Percentiles rank a stretch among this genome's conserved stretches.
These are phyloP conservation scores for Muscicapa striata DNA, from an alignment of 2,797 vertebrate genomes.

Conservation along the genomic window DNA sequence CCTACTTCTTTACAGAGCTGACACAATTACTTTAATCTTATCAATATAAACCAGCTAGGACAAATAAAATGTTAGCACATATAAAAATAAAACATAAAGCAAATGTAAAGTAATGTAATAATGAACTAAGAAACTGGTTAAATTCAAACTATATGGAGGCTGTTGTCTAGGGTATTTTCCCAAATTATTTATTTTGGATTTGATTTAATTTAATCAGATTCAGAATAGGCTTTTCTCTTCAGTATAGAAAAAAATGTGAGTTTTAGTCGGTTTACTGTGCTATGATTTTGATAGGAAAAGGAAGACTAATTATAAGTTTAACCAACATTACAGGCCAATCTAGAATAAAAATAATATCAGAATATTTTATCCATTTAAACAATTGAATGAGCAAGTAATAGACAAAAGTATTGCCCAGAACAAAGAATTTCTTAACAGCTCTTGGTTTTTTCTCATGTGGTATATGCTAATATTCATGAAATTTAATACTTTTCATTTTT, in stretches of 20 bases:
- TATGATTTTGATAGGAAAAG: slow-evolving; percentile 53
- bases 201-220: background rate
- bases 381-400: slow-evolving; percentile 23
- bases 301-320: background rate
- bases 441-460: background rate
- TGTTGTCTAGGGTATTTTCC: background rate
- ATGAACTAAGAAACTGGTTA: background rate
- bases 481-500: background rate
- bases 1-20: background rate
- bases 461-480: background rate
- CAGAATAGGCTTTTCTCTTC: background rate
- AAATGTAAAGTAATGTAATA: background rate
- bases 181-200: background rate
- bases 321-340: background rate
- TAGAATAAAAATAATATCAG: background rate
- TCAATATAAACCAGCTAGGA: background rate
- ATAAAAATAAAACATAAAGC: background rate
- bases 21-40: background rate
- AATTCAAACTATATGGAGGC: background rate
- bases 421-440: slow-evolving; percentile 37
- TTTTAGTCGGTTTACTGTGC: slow-evolving; percentile 24
- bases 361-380: slow-evolving; percentile 15
- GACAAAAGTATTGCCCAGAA: slow-evolving; percentile 33
- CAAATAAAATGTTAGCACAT: background rate
- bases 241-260: background rate